Percentiles rank a stretch among this genome's conserved stretches.
phyloP scores from a whole-genome alignment of 2,888 invertebrate species.

The Brachypalpus laphriformis region DNA sequence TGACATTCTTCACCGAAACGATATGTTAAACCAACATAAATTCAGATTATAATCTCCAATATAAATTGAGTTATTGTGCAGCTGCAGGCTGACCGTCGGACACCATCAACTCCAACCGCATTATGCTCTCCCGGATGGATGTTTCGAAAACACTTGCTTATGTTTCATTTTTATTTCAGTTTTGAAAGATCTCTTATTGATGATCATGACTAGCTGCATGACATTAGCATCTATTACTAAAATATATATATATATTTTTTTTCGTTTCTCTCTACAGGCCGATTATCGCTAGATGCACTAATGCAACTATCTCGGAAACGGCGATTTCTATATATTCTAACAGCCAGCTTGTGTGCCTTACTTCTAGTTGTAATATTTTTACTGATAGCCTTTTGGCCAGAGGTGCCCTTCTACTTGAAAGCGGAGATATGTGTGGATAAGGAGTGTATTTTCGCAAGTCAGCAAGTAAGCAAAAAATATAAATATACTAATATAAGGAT shows the following conservation, averaged over 20 bases:
- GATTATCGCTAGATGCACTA: conserved; percentile 79
- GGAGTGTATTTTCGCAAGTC: conserved; percentile 81
- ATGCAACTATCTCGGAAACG: conserved; percentile 81
- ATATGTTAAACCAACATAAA: conserved; percentile 39
- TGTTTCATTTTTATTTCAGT: conserved; percentile 42
- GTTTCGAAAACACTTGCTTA: conserved; percentile 19
- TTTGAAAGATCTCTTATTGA: conserved; percentile 38
- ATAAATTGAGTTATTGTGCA: conserved; percentile 54
- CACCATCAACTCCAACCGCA: not conserved
- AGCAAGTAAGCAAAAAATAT: conserved; percentile 76
- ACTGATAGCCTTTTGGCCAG: conserved; percentile 81
- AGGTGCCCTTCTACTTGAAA: conserved; percentile 81
- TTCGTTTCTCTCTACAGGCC: conserved; percentile 76
- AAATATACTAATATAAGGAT: not conserved
- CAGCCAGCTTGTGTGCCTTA: conserved; percentile 80
- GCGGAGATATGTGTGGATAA: conserved; percentile 81
- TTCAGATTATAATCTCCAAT: conserved; percentile 41
- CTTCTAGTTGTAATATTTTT: conserved; percentile 80
- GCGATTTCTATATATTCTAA: conserved; percentile 80
- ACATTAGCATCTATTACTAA: conserved; percentile 19
- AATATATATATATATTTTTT: conserved; percentile 71
- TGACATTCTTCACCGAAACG: conserved; percentile 33
- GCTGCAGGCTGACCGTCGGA: conserved; percentile 51
- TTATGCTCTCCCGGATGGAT: not conserved
- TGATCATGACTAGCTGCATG: conserved; percentile 24